Percentiles rank a stretch among this genome's conserved stretches.
Evolutionary conservation across 2,113 vertebrate genomes (phyloP).

Genomic region (Montifringilla adamsi): DNA sequence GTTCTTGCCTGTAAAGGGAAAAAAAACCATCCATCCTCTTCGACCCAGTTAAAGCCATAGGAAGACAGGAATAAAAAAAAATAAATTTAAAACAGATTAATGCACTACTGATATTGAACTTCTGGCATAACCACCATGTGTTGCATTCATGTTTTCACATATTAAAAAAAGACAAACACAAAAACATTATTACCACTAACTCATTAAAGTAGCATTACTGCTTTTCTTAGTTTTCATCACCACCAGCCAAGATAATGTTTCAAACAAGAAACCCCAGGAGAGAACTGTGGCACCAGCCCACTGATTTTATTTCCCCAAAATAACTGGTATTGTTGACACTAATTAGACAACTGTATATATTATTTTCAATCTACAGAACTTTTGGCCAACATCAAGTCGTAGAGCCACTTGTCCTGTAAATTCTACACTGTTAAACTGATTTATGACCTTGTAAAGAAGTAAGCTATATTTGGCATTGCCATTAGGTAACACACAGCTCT

Average conservation of each 20-base stretch:
- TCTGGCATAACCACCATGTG: not conserved
- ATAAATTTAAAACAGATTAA: not conserved
- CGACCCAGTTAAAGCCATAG: not conserved
- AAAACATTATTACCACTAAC: not conserved
- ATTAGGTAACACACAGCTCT: slow-evolving; percentile 49
- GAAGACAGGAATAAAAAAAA: not conserved
- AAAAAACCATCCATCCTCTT: not conserved
- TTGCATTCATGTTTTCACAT: not conserved
- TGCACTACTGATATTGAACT: not conserved
- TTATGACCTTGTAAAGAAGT: slow-evolving; percentile 61
- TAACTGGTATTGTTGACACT: slow-evolving; percentile 15
- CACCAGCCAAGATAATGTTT: not conserved
- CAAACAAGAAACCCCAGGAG: not conserved
- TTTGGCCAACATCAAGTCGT: not conserved
- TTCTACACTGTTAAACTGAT: slow-evolving; percentile 22
- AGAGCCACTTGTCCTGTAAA: slow-evolving; percentile 24
- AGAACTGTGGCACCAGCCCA: not conserved
- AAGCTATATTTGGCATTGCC: slow-evolving; percentile 59
- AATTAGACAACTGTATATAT: slow-evolving; percentile 3
- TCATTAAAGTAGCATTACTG: not conserved
- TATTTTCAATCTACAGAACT: slow-evolving; percentile 39
- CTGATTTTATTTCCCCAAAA: not conserved
- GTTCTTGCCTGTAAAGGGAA: not conserved
- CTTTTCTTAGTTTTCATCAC: not conserved
- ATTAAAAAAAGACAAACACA: not conserved